phyloP scores from a whole-genome alignment of 2,888 invertebrate genomes.

The Lasioglossum pauxillum region DNA sequence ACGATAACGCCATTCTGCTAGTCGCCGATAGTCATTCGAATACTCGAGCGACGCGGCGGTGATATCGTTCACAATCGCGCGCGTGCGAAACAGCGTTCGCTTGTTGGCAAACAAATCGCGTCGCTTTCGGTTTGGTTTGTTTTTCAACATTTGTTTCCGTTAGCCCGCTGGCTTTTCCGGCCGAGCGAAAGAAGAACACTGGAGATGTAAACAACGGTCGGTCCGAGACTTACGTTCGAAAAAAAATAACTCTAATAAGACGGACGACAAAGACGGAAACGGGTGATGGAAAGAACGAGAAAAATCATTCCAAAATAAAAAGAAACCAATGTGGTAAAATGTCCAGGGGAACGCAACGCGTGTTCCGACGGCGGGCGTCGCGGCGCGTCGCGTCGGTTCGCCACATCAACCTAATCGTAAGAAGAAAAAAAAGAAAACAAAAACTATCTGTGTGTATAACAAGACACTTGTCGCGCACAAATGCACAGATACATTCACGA shows the following conservation, averaged over 20 bases:
- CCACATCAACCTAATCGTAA: background rate
- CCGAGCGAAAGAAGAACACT: background rate
- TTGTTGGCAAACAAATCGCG: constrained; percentile 18
- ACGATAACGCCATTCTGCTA: constrained; percentile 62
- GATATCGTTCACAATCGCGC: constrained; percentile 18
- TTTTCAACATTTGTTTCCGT: background rate
- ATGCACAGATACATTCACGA: constrained; percentile 11
- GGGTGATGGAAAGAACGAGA: background rate
- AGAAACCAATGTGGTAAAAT: background rate
- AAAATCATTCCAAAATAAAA: background rate
- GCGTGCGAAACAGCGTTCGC: constrained; percentile 9
- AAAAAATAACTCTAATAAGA: background rate
- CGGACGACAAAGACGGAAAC: background rate
- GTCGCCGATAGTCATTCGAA: constrained; percentile 43
- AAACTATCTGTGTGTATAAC: constrained; percentile 29
- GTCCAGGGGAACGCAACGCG: background rate
- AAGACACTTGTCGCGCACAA: constrained; percentile 34
- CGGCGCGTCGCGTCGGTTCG: background rate
- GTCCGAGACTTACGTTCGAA: background rate
- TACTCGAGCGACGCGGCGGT: constrained; percentile 34
- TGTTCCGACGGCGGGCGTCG: constrained; percentile 54
- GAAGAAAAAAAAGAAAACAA: background rate
- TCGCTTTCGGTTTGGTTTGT: background rate
- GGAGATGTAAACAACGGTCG: constrained; percentile 17
- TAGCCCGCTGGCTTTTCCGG: background rate